Evolutionary conservation across 2,888 invertebrate genomes (phyloP).

Genomic region (Cyrtodaria siliqua): DNA sequence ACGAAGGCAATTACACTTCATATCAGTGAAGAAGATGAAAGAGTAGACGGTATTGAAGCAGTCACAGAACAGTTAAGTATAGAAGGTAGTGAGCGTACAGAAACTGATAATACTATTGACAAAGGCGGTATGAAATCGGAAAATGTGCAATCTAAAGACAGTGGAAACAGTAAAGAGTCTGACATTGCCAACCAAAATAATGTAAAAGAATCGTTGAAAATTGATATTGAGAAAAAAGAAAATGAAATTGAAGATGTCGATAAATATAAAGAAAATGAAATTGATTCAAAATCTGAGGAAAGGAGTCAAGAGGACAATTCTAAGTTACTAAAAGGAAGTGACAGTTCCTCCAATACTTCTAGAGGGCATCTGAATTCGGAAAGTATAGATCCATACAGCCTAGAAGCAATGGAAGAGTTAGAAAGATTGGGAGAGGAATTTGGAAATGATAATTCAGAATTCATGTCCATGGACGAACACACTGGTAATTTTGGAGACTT

Average conservation of each 20-base stretch:
- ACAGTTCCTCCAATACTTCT: constrained; percentile 50
- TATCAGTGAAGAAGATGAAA: constrained; percentile 58
- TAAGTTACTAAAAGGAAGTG: constrained; percentile 20
- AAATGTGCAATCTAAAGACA: constrained; percentile 1
- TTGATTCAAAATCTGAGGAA: constrained; percentile 8
- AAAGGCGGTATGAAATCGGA: neutral
- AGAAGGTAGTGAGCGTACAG: neutral
- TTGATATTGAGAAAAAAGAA: neutral
- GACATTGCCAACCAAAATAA: too few relatives aligned
- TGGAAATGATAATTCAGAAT: constrained; percentile 62
- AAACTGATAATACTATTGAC: constrained; percentile 2
- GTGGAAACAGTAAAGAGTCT: neutral
- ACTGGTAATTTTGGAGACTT: constrained; percentile 11
- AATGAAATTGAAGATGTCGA: constrained; percentile 3
- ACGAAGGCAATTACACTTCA: constrained; percentile 41
- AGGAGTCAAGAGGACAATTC: constrained; percentile 8
- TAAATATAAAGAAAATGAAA: constrained; percentile 9
- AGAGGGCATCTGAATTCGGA: constrained; percentile 48
- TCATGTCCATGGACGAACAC: constrained; percentile 55
- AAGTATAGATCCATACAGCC: constrained; percentile 79
- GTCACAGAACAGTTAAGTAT: too few relatives aligned
- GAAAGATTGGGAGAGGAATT: constrained; percentile 77
- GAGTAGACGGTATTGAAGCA: constrained; percentile 1
- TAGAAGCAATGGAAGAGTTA: constrained; percentile 83
- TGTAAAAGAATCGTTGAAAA: neutral